These are phyloP conservation scores for Asbolus verrucosus DNA, from an alignment of 1,140 invertebrate species.

Conservation along the genomic window DNA sequence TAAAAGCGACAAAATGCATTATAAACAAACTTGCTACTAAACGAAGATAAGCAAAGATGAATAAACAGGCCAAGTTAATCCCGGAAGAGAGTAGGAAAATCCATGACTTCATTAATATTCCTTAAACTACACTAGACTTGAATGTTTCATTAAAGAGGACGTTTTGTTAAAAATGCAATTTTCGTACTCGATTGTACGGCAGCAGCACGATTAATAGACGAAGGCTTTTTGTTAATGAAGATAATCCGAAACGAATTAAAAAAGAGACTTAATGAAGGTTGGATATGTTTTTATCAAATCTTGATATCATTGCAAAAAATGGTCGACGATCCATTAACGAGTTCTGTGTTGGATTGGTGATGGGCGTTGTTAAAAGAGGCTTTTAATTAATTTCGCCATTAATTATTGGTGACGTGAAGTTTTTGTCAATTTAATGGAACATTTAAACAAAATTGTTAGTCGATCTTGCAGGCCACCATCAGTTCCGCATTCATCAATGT, in stretches of 20 bases:
- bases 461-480: constrained; percentile 16
- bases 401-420: constrained; percentile 33
- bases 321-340: constrained; percentile 20
- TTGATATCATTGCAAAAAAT: constrained; percentile 21
- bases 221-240: background rate
- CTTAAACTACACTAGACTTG: background rate
- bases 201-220: background rate
- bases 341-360: constrained; percentile 7
- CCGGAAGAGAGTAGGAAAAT: background rate
- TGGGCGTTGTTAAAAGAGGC: constrained; percentile 6
- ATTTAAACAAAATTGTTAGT: constrained; percentile 32
- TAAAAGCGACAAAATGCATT: background rate
- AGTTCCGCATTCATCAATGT: constrained; percentile 27
- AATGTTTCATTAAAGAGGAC: constrained; percentile 4
- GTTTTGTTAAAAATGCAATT: background rate
- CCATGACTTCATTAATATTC: constrained; percentile 8
- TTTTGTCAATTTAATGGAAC: constrained; percentile 31
- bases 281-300: constrained; percentile 31
- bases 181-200: no score
- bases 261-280: background rate
- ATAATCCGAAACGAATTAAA: background rate
- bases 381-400: constrained; percentile 33
- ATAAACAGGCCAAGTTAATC: background rate
- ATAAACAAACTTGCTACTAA: background rate
- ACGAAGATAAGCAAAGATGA: constrained; percentile 7